Base-by-base conservation (phyloP, 2,113 vertebrate genomes). In the Platichthys stellatus region DNA sequence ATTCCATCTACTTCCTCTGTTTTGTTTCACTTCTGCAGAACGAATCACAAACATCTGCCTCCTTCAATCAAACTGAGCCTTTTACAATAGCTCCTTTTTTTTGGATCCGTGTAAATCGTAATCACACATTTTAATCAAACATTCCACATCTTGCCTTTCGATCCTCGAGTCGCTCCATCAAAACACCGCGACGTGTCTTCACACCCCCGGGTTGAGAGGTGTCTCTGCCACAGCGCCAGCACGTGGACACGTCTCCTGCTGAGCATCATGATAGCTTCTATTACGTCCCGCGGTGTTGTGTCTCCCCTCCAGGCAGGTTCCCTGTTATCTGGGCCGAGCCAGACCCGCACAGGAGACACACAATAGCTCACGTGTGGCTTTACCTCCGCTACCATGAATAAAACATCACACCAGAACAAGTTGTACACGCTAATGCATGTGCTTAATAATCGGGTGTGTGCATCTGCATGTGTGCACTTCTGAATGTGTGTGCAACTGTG, bases 251-350 rank as follows among this genome's bases (percentile, higher is more conserved):
- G 63, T 82, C 88, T 91, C 87, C 90, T 68, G 89, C 92, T 83
- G 83, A 87, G 86, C 84, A 31, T 89, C 84, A 87, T 92, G 90
- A 93, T 92, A 88, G 90, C 87, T 89, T 88, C 86, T 65, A 84
- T 91, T 90, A 88, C 87, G 53, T 89, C 92, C 90, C 80, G 88
- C 87, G 47, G 91, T 87, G 90, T 78, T 82, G 87, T 86, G 84
- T 87, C 88, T 86, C 81, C 83, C 89, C 91, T 89, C 83, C 89
- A 81, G 92, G 87, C 90, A 82, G 82, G 78, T 78, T 88, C 81
- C 74, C 81, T 66, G 88, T 93, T 93, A 94, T 94, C 93, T 88
- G 83, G 85, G 89, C 90, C 87, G 59, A 76, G 84, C 79, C 90
- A 91, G 87, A 86, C 63, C 83, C 35, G 76, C 86, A 66, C 89